Base-by-base conservation (phyloP, 1,140 invertebrate genomes). In the Neuroterus valhalla region DNA sequence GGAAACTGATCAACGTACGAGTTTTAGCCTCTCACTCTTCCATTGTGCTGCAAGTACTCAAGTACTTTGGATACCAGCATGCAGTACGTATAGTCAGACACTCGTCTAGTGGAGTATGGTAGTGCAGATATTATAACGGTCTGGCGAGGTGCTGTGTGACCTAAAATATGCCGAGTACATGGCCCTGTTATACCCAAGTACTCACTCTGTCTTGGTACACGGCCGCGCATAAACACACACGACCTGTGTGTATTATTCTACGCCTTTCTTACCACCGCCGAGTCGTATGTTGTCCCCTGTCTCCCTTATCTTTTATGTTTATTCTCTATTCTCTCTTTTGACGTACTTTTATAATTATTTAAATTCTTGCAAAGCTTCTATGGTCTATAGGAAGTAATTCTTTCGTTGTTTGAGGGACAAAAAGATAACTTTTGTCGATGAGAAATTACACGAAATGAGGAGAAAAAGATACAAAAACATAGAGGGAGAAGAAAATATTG, bases 141-240 rank as follows among this genome's bases (percentile, higher is more conserved):
- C 21, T 38, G 43, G 45, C 52, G 38, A 77, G 68, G 71, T 70
- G 68, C 71, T 46, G 68, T 66, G 75, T 77, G 75, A 72, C 75
- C 55, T 76, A 72, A 76, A 76, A 76, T 76, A 76, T 76, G 67
- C 71, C 75, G 67, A 76, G 75, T 72, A 62, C 68, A 66, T 50
- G 48, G n/a, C 46, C 46, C 70, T 71, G 73, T 67, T 68, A 45
- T 75, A 72, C 50, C 66, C 68, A 50, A 76, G 67, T 70, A 67
- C 68, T 73, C 66, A 73, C 75, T 69, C 38, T 31, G 66, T 46
- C 48, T 21, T 19, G 42, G 52, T 42, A 42, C 73, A 70, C 55
- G 31, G 4, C 26, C 31, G 70, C 46, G 74, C 68, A 76, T 76
- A 76, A 76, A 70, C 69, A 52, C 55, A 44, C 67, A 42, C 48